Base-by-base conservation (phyloP, 2,888 invertebrate genomes). In the Caenorhabditis panamensis region DNA sequence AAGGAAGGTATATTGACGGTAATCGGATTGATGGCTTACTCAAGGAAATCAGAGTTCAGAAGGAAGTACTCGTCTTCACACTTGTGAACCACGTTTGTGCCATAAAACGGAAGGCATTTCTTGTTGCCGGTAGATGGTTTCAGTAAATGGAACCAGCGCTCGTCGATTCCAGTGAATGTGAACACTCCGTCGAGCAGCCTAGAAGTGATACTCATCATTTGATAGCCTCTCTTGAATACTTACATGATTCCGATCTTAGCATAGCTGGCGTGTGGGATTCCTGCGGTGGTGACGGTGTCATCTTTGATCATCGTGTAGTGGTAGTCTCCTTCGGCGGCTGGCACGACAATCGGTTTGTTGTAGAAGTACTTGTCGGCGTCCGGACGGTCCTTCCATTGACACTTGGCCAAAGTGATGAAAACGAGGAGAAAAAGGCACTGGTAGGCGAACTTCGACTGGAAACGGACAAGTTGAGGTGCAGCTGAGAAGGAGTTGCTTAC, bases 21-120 rank as follows among this genome's bases (percentile, higher is more conserved):
- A 36, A 16, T n/a, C 2, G 4, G 20, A 36, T 24, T 1, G 13
- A 63, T 8, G 26, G 3, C 62, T 31, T 16, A 71, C 71, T 63
- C 41, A 8, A 71, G 47, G 41, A 63, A 71, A 41, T 71, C 71
- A 16, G 71, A 44, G 53, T 64, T 64, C 37, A 73, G 37, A 18
- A 54, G 26, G 20, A 73, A 73, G 11, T 73, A 73, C 59, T 73
- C 64, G 13, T 63, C 28, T n/a, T 73, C 36, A 28, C 73, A 73
- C 44, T 66, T 73, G n/a, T 59, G 20, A 1, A 56, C 59, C 2
- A 64, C 64, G 20, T 63, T 63, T 22, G 36, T 73, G 9, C 73
- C 73, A 31, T 59, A 59, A 28, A 73, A 73, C 22, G 73, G 73
- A 24, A 58, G 59, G 22, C 73, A 73, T 1, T 47, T 22, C 20